Percentiles rank a stretch among this genome's conserved stretches.
These are phyloP conservation scores for Lapara coniferarum DNA, from an alignment of 2,888 invertebrate genomes.

Conservation along the genomic window DNA sequence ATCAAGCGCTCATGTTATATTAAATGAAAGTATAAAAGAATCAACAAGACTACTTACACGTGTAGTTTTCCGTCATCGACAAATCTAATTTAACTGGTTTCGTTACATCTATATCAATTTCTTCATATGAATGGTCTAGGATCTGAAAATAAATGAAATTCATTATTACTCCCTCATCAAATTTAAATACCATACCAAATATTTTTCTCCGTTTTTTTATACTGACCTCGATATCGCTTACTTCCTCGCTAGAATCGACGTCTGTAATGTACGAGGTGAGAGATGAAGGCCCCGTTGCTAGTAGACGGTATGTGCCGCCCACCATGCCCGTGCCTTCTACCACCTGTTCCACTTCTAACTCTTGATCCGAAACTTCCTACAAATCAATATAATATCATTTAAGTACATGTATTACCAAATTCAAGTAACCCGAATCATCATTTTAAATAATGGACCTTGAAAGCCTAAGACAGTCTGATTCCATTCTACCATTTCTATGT, in stretches of 20 bases:
- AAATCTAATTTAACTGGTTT: constrained; percentile 84
- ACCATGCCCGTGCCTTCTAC: constrained; percentile 75
- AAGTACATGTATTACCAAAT: no score
- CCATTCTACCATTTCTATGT: no score
- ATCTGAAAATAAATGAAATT: constrained; percentile 71
- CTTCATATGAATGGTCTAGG: constrained; percentile 88
- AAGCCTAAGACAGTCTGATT: no score
- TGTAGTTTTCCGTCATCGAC: constrained; percentile 83
- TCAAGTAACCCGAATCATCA: no score
- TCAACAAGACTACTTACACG: constrained; percentile 57
- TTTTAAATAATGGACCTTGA: no score
- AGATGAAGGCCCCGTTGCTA: constrained; percentile 66
- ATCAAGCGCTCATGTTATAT: no score
- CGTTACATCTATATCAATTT: constrained; percentile 87
- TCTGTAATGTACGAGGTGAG: constrained; percentile 64
- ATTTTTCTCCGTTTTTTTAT: not conserved
- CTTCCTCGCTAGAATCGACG: constrained; percentile 63
- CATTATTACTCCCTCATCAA: constrained; percentile 6
- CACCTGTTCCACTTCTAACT: constrained; percentile 74
- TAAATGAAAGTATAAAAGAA: not conserved
- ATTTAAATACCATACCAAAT: no score
- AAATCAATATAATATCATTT: constrained; percentile 10
- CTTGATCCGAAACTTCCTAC: constrained; percentile 73
- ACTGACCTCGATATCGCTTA: constrained; percentile 75
- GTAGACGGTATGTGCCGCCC: constrained; percentile 73